phyloP scores from a whole-genome alignment of 2,113 vertebrate genomes.

The Sardina pilchardus region DNA sequence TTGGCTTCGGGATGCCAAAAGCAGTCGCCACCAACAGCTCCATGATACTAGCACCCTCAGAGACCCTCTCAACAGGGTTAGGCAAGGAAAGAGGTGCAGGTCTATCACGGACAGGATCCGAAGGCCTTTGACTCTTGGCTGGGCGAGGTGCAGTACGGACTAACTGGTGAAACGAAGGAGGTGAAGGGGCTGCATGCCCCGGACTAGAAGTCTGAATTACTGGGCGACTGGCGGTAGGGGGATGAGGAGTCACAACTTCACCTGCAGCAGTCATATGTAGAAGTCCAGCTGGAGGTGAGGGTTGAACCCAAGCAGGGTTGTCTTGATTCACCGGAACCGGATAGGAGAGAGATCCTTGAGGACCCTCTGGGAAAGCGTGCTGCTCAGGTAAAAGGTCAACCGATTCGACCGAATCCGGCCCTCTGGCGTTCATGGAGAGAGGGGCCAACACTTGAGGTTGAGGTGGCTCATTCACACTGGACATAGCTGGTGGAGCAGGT shows the following conservation, averaged over 20 bases:
- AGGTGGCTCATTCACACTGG: too few relatives aligned
- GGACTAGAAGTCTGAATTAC: too few relatives aligned
- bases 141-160: background rate
- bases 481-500: too few relatives aligned
- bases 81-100: background rate
- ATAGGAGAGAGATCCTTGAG: background rate
- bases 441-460: background rate
- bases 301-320: background rate
- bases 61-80: background rate
- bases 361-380: background rate
- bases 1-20: too few relatives aligned
- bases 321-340: background rate
- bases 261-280: too few relatives aligned
- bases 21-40: too few relatives aligned
- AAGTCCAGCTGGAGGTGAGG: too few relatives aligned
- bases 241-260: too few relatives aligned
- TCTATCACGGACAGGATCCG: background rate
- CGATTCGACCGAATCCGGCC: background rate
- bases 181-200: too few relatives aligned
- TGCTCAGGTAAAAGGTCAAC: background rate
- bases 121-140: background rate
- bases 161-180: too few relatives aligned
- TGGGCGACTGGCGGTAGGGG: too few relatives aligned
- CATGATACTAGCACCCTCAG: background rate
- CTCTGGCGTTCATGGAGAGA: background rate